Conservation (phyloP, 2,797 vertebrate genomes). For the Melanotaenia trifasciata region DNA sequence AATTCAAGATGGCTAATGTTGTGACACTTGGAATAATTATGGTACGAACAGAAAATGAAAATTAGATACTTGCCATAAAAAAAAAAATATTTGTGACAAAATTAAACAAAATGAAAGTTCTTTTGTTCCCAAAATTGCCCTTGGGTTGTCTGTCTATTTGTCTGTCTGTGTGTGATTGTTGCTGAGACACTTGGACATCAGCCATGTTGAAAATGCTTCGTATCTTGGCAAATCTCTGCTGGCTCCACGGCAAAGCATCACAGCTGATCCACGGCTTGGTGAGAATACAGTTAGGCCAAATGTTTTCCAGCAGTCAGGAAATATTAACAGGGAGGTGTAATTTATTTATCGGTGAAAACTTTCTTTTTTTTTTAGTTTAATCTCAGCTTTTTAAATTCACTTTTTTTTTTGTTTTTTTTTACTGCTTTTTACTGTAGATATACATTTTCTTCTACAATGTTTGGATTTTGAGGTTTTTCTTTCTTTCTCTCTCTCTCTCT, state of each 20-base stretch:
- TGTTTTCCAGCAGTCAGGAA: constrained; percentile 28
- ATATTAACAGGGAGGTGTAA: constrained; percentile 1
- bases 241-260: constrained; percentile 63
- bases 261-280: constrained; percentile 29
- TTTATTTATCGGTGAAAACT: not conserved
- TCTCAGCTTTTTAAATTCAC: constrained; percentile 10
- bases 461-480: not conserved
- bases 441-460: not conserved
- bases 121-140: constrained; percentile 56
- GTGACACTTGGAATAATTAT: constrained; percentile 77
- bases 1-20: constrained; percentile 62
- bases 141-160: constrained; percentile 68
- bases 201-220: constrained; percentile 68
- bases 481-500: too few species aligned
- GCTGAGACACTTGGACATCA: constrained; percentile 66
- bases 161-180: constrained; percentile 68
- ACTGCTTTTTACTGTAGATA: not conserved
- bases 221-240: constrained; percentile 66
- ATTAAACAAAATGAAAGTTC: constrained; percentile 47
- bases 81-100: constrained; percentile 54
- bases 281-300: constrained; percentile 47
- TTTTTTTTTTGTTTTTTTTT: too few species aligned
- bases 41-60: constrained; percentile 59
- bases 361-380: constrained; percentile 10
- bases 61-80: constrained; percentile 55